A percentile compares a stretch with the other conserved stretches of the same genome.
phyloP scores from a whole-genome alignment of 2,888 invertebrate species.

The Lasioglossum malachurum region DNA sequence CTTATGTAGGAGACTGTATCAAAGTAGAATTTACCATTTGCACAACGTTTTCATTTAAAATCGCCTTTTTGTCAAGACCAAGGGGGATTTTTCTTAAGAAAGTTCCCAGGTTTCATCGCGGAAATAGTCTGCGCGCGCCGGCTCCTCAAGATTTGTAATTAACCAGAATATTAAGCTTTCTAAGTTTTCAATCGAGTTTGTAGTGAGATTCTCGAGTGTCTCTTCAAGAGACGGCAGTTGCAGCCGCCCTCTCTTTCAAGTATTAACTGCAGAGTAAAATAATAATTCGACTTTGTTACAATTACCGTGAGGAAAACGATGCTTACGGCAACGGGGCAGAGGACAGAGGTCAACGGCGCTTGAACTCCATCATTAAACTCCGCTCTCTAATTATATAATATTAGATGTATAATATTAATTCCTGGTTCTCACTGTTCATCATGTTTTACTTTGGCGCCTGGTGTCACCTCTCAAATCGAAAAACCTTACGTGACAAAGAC shows the following conservation, averaged over 20 bases:
- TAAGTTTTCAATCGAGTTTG: neutral
- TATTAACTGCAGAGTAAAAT: constrained; percentile 8
- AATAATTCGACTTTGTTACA: constrained; percentile 3
- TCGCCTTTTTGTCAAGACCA: neutral
- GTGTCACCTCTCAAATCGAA: neutral
- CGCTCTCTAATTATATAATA: neutral
- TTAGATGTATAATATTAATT: neutral
- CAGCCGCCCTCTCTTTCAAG: neutral
- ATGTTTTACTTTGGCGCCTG: neutral
- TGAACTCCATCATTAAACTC: neutral
- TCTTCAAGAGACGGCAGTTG: constrained; percentile 3
- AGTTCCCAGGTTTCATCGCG: neutral
- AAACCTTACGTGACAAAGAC: neutral
- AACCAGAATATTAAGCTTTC: constrained; percentile 1
- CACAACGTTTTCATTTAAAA: neutral
- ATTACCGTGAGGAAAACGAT: neutral
- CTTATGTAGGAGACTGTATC: neutral
- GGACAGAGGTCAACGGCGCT: neutral
- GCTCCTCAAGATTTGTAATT: neutral
- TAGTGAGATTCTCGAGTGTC: neutral
- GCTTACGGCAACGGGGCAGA: neutral
- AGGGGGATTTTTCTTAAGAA: neutral
- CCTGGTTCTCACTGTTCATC: neutral
- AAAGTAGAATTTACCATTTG: neutral
- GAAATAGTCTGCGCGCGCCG: neutral